phyloP scores from a whole-genome alignment of 2,797 vertebrate species.

The Thripadectes ignobilis region DNA sequence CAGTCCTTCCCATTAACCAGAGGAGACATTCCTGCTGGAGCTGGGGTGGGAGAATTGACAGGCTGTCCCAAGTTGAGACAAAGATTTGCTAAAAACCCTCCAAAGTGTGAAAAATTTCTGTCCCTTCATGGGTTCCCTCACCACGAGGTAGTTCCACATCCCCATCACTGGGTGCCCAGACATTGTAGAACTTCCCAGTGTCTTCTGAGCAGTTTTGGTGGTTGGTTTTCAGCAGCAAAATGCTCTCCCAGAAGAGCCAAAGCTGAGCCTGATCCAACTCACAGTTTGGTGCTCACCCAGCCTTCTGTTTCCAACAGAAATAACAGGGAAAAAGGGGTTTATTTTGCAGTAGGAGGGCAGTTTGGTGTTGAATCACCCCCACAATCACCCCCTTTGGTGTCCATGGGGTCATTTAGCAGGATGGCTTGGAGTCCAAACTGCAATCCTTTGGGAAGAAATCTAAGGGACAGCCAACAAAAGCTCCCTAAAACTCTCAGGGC shows the following conservation, averaged over 20 bases:
- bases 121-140: background rate
- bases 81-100: fast-evolving
- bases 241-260: background rate
- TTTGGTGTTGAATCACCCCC: background rate
- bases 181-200: background rate
- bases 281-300: background rate
- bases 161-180: background rate
- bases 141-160: background rate
- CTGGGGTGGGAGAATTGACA: background rate
- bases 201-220: background rate
- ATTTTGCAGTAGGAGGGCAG: background rate
- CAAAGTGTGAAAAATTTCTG: background rate
- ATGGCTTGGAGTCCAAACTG: background rate
- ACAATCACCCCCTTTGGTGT: background rate
- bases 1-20: background rate
- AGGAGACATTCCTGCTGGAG: background rate
- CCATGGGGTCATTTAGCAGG: fast-evolving
- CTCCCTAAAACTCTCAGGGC: background rate
- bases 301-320: background rate
- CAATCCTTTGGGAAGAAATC: background rate
- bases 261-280: background rate
- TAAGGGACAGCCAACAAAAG: background rate
- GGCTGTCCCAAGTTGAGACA: background rate
- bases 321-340: background rate
- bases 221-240: background rate